Base-by-base conservation (phyloP, 2,888 invertebrate genomes). In the Drosophila monieri region DNA sequence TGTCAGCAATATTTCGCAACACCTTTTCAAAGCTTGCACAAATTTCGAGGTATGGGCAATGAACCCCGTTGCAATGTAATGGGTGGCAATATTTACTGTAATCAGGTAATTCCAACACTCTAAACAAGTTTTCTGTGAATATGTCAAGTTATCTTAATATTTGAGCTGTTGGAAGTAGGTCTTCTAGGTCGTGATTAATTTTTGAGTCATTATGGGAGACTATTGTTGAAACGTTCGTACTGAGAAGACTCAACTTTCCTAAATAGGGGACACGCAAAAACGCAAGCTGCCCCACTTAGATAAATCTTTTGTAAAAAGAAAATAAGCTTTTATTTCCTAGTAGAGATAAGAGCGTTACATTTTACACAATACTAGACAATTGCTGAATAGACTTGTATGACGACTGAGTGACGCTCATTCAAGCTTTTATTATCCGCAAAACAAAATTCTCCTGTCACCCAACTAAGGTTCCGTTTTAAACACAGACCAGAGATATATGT, bases 341-440 rank as follows among this genome's bases (percentile, higher is more conserved):
- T 37, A n/a, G 4, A 23, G 64, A 64, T 52, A 66, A 30, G 27
- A 46, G 53, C 10, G 35, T 15, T 21, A 65, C 32, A 35, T 15
- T 10, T 18, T n/a, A n/a, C 44, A 37, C 44, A 52, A 35, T 49
- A 18, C 8, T 8, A 12, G 32, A 49, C 49, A 43, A 60, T 30
- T 30, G 60, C 18, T 12, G 21, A 58, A 46, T 46, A 9, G 9
- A 43, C 18, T 27, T 60, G 60, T 5, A 37, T 44, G 37, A 41
- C 15, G 39, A 12, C 44, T 23, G 27, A 37, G 44, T 46, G 66
- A 51, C 67, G 44, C 52, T 52, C 64, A 64, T 64, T 64, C 64
- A 64, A 66, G 44, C 64, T 64, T 64, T 64, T 64, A 64, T 52
- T 37, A 30, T 66, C 52, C 64, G 10, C 37, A 64, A 52, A 52